These are phyloP conservation scores for Wasmannia auropunctata DNA, from an alignment of 1,140 invertebrate species.

Conservation along the genomic window DNA sequence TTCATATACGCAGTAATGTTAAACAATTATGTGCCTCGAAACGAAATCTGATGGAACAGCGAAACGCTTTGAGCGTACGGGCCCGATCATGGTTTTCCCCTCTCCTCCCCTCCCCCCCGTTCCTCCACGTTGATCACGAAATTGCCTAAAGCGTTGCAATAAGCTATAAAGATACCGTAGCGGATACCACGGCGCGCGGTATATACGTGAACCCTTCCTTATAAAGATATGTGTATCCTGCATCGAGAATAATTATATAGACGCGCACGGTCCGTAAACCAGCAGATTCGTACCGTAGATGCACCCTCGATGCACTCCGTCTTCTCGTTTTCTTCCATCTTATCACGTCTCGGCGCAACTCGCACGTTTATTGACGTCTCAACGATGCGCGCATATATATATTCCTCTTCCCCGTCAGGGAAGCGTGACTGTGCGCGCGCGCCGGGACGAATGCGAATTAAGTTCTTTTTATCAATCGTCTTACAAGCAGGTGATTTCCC, in stretches of 20 bases:
- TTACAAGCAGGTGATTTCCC: background rate
- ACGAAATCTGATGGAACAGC: slow-evolving; percentile 46
- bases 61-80: slow-evolving; percentile 28
- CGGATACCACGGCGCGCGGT: slow-evolving; percentile 59
- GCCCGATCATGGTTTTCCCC: slow-evolving; percentile 43
- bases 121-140: slow-evolving; percentile 68
- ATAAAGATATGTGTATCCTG: slow-evolving; percentile 71
- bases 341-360: slow-evolving; percentile 31
- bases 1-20: slow-evolving; percentile 30
- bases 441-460: slow-evolving; percentile 12
- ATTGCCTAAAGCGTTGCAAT: slow-evolving; percentile 74
- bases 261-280: slow-evolving; percentile 68
- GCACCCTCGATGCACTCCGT: slow-evolving; percentile 52
- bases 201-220: slow-evolving; percentile 66
- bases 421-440: slow-evolving; percentile 3
- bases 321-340: slow-evolving; percentile 22
- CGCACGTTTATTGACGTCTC: slow-evolving; percentile 54
- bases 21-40: slow-evolving; percentile 54
- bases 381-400: slow-evolving; percentile 48
- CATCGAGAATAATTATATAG: slow-evolving; percentile 73
- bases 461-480: background rate
- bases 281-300: slow-evolving; percentile 68
- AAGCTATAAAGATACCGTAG: slow-evolving; percentile 71
- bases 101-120: slow-evolving; percentile 8
- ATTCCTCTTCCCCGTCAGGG: background rate